A percentile compares a stretch with the other conserved stretches of the same genome.
Conservation (phyloP, 2,888 invertebrate genomes). For the Apeira syringaria region DNA sequence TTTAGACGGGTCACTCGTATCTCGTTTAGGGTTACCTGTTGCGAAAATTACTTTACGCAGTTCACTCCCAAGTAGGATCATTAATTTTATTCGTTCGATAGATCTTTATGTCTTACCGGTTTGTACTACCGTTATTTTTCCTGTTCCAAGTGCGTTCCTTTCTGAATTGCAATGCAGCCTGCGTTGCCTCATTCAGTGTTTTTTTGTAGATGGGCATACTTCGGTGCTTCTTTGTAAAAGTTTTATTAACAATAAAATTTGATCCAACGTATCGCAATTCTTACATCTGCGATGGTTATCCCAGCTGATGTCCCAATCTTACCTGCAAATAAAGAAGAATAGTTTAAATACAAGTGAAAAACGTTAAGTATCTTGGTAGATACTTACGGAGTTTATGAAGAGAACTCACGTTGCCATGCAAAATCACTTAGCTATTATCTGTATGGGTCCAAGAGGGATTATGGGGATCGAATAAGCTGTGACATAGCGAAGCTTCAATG, state of each 20-base stretch:
- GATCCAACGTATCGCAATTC: constrained; percentile 23
- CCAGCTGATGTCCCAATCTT: constrained; percentile 37
- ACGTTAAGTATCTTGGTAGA: neutral
- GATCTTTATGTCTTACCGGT: neutral
- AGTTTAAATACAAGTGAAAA: constrained; percentile 21
- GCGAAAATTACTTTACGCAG: too few species aligned
- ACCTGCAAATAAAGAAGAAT: constrained; percentile 51
- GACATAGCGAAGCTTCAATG: constrained; percentile 37
- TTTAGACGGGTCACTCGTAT: too few species aligned
- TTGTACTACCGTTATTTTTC: constrained; percentile 9
- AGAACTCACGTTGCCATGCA: constrained; percentile 34
- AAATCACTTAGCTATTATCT: constrained; percentile 45
- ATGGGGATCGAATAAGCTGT: constrained; percentile 35
- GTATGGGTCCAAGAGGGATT: constrained; percentile 41
- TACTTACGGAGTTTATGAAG: constrained; percentile 5
- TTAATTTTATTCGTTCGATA: neutral
- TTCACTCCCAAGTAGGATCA: too few species aligned
- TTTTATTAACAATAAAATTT: constrained; percentile 16
- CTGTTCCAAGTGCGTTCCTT: constrained; percentile 2
- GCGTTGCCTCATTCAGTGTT: constrained; percentile 7
- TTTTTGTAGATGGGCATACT: constrained; percentile 12
- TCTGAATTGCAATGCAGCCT: constrained; percentile 3
- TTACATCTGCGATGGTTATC: constrained; percentile 11
- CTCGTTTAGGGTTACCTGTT: too few species aligned
- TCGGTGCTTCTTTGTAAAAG: constrained; percentile 2